Percentiles rank a stretch among this genome's conserved stretches.
phyloP scores from a whole-genome alignment of 2,113 vertebrate genomes.

The Toxotes jaculatrix region DNA sequence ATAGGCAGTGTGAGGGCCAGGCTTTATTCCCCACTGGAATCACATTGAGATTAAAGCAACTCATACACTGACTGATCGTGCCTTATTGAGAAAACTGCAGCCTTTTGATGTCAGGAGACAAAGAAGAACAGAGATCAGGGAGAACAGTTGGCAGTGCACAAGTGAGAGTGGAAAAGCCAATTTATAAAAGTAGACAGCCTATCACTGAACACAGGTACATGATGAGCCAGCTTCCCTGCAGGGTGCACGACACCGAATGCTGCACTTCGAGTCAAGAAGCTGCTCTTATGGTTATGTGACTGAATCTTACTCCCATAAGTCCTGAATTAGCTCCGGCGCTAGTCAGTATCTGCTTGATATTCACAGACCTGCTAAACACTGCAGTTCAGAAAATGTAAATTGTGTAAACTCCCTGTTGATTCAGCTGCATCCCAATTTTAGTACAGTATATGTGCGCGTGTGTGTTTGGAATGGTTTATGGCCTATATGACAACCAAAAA shows the following conservation, averaged over 20 bases:
- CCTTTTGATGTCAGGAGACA: slow-evolving; percentile 65
- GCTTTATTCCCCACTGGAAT: slow-evolving; percentile 49
- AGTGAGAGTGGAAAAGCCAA: slow-evolving; percentile 50
- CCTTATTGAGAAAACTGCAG: slow-evolving; percentile 52
- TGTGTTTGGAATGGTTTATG: too few species aligned
- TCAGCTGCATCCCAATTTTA: not conserved
- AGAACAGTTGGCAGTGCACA: slow-evolving; percentile 55
- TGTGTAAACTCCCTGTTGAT: not conserved
- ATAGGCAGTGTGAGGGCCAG: slow-evolving; percentile 40
- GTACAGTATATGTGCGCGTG: not conserved
- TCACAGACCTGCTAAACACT: not conserved
- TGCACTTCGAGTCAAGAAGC: slow-evolving; percentile 27
- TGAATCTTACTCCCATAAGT: slow-evolving; percentile 10
- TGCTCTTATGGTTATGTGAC: not conserved
- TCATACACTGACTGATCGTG: slow-evolving; percentile 39
- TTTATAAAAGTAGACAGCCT: slow-evolving; percentile 60
- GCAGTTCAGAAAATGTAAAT: not conserved
- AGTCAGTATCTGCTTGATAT: slow-evolving; percentile 1
- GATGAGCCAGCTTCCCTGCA: slow-evolving; percentile 53
- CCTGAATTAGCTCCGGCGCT: slow-evolving; percentile 11
- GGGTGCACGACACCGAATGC: slow-evolving; percentile 11
- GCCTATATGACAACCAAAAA: too few species aligned
- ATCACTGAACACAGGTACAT: slow-evolving; percentile 41
- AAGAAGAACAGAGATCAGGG: slow-evolving; percentile 45
- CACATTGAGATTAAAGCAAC: slow-evolving; percentile 65